phyloP scores from a whole-genome alignment of 2,113 vertebrate species.

The Trematomus loennbergii region DNA sequence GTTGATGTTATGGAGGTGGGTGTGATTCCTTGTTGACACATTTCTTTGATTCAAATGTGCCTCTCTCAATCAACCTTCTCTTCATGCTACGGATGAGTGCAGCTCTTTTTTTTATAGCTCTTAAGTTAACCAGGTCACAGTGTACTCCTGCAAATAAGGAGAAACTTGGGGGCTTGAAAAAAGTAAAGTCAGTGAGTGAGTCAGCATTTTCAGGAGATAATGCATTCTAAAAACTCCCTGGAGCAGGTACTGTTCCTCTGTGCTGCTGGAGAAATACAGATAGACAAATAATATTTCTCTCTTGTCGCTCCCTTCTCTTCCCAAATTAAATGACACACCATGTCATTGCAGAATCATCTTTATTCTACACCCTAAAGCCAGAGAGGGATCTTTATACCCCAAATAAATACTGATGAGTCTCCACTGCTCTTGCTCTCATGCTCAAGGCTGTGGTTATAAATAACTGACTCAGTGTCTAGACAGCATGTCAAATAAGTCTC shows the following conservation, averaged over 20 bases:
- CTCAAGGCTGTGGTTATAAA: conserved; percentile 46
- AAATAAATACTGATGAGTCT: conserved; percentile 16
- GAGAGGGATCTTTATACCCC: conserved; percentile 2
- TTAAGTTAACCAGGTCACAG: conserved; percentile 40
- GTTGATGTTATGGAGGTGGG: conserved; percentile 6
- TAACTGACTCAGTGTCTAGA: conserved; percentile 53
- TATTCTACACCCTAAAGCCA: background rate
- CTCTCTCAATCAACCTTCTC: conserved; percentile 11
- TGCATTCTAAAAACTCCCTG: conserved; percentile 43
- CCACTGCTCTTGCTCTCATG: background rate
- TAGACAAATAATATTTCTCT: background rate
- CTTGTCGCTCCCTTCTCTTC: background rate
- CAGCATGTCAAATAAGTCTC: conserved; percentile 29
- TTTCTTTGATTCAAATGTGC: conserved; percentile 1
- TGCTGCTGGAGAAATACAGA: conserved; percentile 29
- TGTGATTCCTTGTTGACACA: background rate
- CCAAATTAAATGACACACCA: background rate
- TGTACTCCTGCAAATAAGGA: conserved; percentile 29
- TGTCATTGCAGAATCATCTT: background rate
- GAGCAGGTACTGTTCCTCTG: conserved; percentile 36
- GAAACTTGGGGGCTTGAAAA: conserved; percentile 25
- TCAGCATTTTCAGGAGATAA: conserved; percentile 61
- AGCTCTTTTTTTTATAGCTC: background rate
- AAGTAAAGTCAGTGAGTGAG: conserved; percentile 33
- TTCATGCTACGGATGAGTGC: background rate